Conservation (phyloP, 2,113 vertebrate species). For the Arothron firmamentum region DNA sequence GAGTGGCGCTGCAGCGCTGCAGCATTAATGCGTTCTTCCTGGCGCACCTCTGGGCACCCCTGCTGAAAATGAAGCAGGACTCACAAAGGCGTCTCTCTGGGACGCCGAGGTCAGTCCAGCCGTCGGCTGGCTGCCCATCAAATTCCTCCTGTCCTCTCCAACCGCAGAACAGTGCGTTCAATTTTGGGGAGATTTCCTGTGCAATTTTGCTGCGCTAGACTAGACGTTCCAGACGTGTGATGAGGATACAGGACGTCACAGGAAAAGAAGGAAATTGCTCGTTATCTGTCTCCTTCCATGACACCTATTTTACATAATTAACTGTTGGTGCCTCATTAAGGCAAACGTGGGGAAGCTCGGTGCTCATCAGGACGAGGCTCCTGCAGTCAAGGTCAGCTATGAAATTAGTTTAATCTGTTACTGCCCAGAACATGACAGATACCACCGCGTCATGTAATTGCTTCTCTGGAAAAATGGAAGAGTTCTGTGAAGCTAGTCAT, state of each 20-base stretch:
- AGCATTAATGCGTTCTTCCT: too few relatives aligned
- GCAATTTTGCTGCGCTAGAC: background rate
- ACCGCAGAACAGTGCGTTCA: too few relatives aligned
- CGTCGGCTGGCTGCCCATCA: too few relatives aligned
- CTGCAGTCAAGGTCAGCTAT: constrained; percentile 64
- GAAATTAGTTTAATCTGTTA: constrained; percentile 74
- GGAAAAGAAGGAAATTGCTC: constrained; percentile 25
- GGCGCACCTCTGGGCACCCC: too few relatives aligned
- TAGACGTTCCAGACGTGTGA: constrained; percentile 6
- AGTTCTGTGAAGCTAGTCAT: constrained; percentile 60
- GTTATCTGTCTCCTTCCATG: constrained; percentile 28
- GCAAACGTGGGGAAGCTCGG: constrained; percentile 32
- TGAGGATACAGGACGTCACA: constrained; percentile 15
- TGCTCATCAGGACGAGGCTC: constrained; percentile 44
- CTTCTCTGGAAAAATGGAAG: constrained; percentile 67
- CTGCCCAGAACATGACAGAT: constrained; percentile 64
- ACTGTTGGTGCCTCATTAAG: constrained; percentile 62
- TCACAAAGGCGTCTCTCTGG: too few relatives aligned
- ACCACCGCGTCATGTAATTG: constrained; percentile 69
- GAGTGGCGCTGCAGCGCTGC: too few relatives aligned
- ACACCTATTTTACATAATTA: constrained; percentile 68
- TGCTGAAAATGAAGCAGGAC: too few relatives aligned
- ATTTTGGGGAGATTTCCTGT: background rate
- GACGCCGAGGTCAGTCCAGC: too few relatives aligned
- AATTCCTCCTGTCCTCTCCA: too few relatives aligned